Evolutionary conservation across 2,113 vertebrate genomes (phyloP).

Genomic region (Dunckerocampus dactyliophorus): DNA sequence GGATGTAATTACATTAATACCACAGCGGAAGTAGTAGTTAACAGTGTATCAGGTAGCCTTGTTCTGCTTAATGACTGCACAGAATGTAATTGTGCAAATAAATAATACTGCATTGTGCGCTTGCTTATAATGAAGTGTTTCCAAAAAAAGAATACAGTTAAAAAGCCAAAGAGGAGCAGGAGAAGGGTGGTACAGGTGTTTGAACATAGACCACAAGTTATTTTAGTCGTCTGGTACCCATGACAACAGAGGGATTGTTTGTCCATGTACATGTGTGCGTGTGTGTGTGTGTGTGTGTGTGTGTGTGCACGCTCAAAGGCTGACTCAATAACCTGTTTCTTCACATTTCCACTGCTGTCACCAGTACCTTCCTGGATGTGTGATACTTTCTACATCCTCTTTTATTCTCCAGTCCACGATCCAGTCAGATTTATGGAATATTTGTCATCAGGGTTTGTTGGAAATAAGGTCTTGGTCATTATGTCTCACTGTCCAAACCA

Average conservation of each 20-base stretch:
- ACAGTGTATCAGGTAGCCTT: neutral
- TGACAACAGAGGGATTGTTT: conserved; percentile 3
- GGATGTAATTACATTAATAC: neutral
- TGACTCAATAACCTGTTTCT: conserved; percentile 4
- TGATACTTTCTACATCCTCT: neutral
- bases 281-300: neutral
- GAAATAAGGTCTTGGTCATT: too few relatives aligned
- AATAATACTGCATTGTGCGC: neutral
- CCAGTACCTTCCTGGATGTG: neutral
- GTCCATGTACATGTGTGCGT: too few relatives aligned
- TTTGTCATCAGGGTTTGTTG: neutral
- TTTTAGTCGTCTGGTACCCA: conserved; percentile 7
- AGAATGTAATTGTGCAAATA: neutral
- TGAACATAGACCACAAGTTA: conserved; percentile 6
- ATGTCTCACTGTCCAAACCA: too few relatives aligned
- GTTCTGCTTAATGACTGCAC: neutral
- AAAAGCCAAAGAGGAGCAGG: neutral
- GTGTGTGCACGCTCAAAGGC: neutral
- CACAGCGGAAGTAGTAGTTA: neutral
- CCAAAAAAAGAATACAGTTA: neutral
- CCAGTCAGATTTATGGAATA: neutral
- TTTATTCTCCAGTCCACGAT: neutral
- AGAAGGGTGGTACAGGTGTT: conserved; percentile 1
- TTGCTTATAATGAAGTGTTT: neutral
- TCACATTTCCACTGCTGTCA: conserved; percentile 3